Percentiles rank a stretch among this genome's conserved stretches.
phyloP scores from a whole-genome alignment of 1,140 invertebrate genomes.

The Zaprionus inermis region DNA sequence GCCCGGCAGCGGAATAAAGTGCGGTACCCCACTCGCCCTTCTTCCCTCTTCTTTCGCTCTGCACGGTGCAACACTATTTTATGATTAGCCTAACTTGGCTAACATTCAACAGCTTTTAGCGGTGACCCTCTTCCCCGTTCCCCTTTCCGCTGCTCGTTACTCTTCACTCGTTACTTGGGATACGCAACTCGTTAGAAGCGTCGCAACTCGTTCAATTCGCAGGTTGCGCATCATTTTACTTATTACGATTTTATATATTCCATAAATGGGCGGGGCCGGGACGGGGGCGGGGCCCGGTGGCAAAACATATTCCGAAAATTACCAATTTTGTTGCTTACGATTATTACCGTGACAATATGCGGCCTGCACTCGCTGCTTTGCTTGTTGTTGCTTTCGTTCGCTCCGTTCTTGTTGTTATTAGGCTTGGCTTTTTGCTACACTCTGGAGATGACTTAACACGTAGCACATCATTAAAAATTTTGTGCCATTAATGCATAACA shows the following conservation, averaged over 20 bases:
- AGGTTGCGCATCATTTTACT: constrained; percentile 71
- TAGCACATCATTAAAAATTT: constrained; percentile 83
- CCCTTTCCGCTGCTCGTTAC: not conserved
- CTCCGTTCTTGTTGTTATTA: constrained; percentile 50
- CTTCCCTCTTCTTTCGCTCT: not conserved
- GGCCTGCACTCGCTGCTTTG: constrained; percentile 26
- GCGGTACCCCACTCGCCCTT: not conserved
- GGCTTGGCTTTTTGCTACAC: constrained; percentile 71
- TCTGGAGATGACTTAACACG: constrained; percentile 82
- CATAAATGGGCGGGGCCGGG: constrained; percentile 15
- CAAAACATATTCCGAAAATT: constrained; percentile 78
- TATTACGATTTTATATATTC: constrained; percentile 75
- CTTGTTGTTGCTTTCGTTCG: constrained; percentile 46
- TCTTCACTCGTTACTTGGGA: constrained; percentile 1
- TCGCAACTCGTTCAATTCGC: constrained; percentile 21
- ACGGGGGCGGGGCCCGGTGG: constrained; percentile 9
- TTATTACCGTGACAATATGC: constrained; percentile 76
- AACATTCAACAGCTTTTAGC: constrained; percentile 74
- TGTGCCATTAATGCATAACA: constrained; percentile 78
- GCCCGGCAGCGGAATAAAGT: constrained; percentile 20
- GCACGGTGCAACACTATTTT: constrained; percentile 48
- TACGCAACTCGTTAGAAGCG: constrained; percentile 26
- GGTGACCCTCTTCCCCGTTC: constrained; percentile 43
- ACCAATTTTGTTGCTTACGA: constrained; percentile 82
- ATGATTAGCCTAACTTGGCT: constrained; percentile 41